These are phyloP conservation scores for Phataginus tetradactyla DNA, from an alignment of 2,797 vertebrate genomes.

Conservation along the genomic window DNA sequence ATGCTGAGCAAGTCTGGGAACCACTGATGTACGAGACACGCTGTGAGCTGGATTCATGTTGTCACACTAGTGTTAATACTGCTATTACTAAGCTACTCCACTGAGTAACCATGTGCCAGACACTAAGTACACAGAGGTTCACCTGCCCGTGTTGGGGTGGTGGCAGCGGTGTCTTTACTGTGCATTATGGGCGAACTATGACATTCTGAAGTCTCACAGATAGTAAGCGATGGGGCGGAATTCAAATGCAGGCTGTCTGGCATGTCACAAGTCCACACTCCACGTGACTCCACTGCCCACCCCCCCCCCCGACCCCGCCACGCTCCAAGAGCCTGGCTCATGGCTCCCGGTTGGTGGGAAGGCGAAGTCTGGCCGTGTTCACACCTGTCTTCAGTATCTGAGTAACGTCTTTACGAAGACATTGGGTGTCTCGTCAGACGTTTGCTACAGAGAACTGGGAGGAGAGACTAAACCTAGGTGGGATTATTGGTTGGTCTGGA, in stretches of 20 bases:
- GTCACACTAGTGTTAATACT: neutral
- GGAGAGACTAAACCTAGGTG: neutral
- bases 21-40: neutral
- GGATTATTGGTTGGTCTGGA: conserved; percentile 19
- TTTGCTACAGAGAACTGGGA: neutral
- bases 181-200: no score
- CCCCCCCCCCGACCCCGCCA: no score
- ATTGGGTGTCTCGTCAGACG: neutral
- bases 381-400: neutral
- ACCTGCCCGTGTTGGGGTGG: no score
- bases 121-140: neutral
- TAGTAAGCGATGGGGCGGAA: neutral
- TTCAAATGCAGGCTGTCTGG: neutral
- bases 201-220: neutral
- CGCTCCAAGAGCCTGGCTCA: neutral
- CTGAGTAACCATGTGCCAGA: neutral
- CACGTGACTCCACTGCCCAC: neutral
- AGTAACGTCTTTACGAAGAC: neutral
- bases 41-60: neutral
- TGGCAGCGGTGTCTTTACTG: neutral
- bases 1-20: neutral
- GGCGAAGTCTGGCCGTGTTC: neutral
- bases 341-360: neutral
- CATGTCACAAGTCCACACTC: neutral
- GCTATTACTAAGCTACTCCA: neutral